A percentile compares a stretch with the other conserved stretches of the same genome.
These are phyloP conservation scores for Idaea straminata DNA, from an alignment of 2,888 invertebrate species.

Conservation along the genomic window DNA sequence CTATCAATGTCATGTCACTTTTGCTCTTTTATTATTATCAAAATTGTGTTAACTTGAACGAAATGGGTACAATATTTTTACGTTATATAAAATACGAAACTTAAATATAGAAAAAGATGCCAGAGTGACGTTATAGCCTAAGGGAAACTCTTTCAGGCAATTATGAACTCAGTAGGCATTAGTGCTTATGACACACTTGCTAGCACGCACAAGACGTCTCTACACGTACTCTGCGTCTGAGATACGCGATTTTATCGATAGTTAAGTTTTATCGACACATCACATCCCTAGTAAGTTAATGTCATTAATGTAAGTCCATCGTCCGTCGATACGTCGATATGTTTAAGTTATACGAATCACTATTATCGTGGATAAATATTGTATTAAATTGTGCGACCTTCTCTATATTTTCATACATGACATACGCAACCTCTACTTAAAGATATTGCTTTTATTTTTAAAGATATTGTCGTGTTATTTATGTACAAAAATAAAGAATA, in stretches of 20 bases:
- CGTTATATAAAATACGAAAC: too few species aligned
- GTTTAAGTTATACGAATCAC: slow-evolving; percentile 55
- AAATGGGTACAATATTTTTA: too few species aligned
- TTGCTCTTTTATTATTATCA: too few species aligned
- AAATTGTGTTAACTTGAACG: too few species aligned
- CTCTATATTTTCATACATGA: slow-evolving; percentile 9
- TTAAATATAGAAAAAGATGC: too few species aligned
- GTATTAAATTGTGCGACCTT: slow-evolving; percentile 22
- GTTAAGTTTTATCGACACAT: slow-evolving; percentile 4
- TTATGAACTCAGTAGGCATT: too few species aligned
- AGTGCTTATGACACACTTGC: too few species aligned
- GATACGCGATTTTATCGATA: slow-evolving; percentile 28
- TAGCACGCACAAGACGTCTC: too few species aligned
- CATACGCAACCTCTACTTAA: slow-evolving; percentile 5
- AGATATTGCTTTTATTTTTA: not conserved
- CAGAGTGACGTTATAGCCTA: too few species aligned
- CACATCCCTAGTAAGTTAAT: slow-evolving; percentile 63
- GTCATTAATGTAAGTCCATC: slow-evolving; percentile 72
- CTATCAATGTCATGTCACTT: too few species aligned
- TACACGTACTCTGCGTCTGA: too few species aligned
- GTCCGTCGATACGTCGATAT: slow-evolving; percentile 57
- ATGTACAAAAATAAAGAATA: not conserved
- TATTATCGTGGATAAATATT: slow-evolving; percentile 21
- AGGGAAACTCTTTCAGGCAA: too few species aligned
- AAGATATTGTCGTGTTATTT: not conserved